These are phyloP conservation scores for Nineta flava DNA, from an alignment of 2,888 invertebrate species.

Conservation along the genomic window DNA sequence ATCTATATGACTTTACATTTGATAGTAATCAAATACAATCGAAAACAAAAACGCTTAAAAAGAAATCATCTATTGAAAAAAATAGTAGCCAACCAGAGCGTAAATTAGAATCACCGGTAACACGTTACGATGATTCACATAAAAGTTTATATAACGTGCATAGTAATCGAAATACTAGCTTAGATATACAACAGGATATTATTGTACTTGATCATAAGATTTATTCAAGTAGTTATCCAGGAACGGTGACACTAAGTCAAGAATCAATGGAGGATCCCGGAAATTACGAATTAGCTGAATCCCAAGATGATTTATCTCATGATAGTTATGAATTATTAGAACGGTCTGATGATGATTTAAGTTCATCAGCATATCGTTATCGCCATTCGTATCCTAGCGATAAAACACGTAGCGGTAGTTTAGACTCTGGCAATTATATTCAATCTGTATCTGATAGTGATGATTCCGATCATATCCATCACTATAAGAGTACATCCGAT, in stretches of 20 bases:
- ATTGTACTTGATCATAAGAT: constrained; percentile 50
- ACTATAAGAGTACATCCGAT: constrained; percentile 50
- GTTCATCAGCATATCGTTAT: constrained; percentile 25
- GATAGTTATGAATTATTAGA: constrained; percentile 77
- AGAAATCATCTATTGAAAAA: constrained; percentile 24
- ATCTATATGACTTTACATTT: constrained; percentile 62
- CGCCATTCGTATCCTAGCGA: constrained; percentile 20
- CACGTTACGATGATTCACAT: constrained; percentile 53
- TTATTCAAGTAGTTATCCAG: constrained; percentile 76
- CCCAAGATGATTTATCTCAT: constrained; percentile 75
- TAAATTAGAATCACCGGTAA: constrained; percentile 50
- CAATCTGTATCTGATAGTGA: constrained; percentile 53
- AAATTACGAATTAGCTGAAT: constrained; percentile 45
- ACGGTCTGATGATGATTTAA: constrained; percentile 49
- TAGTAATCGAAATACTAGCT: constrained; percentile 40
- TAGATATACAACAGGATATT: constrained; percentile 52
- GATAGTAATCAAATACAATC: constrained; percentile 53
- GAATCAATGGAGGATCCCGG: constrained; percentile 48
- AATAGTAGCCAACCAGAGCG: constrained; percentile 27
- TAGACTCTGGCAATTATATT: constrained; percentile 61
- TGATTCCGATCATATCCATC: constrained; percentile 39
- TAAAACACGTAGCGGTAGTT: constrained; percentile 45
- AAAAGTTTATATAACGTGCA: constrained; percentile 43
- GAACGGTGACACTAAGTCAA: constrained; percentile 50
- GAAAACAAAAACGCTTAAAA: constrained; percentile 33